These are phyloP conservation scores for Phocides pigmalion DNA, from an alignment of 1,140 invertebrate species.

Conservation along the genomic window DNA sequence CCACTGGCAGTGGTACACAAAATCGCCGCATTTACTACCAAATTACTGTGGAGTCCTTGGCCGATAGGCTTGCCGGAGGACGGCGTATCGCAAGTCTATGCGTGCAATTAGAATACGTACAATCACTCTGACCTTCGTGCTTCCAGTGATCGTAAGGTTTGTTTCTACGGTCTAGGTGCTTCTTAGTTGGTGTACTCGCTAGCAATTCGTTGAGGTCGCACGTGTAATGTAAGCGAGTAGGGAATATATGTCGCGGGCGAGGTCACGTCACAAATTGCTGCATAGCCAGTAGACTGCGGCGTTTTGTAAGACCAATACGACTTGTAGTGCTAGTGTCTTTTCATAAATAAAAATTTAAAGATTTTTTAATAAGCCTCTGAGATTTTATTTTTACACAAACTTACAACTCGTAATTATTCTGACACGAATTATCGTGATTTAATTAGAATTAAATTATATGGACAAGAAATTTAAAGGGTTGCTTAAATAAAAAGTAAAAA, in stretches of 20 bases:
- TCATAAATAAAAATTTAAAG: conserved; percentile 27
- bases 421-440: too few species aligned
- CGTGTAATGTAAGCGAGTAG: conserved; percentile 50
- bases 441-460: too few species aligned
- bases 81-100: conserved; percentile 58
- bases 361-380: too few species aligned
- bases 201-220: conserved; percentile 37
- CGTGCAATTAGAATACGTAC: conserved; percentile 61
- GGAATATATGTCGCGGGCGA: conserved; percentile 60
- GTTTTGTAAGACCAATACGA: conserved; percentile 71
- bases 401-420: too few species aligned
- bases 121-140: conserved; percentile 49
- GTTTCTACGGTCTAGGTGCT: conserved; percentile 34
- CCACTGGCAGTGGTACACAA: conserved; percentile 70
- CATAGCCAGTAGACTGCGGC: conserved; percentile 77
- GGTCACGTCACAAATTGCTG: conserved; percentile 75
- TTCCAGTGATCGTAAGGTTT: conserved; percentile 5
- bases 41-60: conserved; percentile 71
- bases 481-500: too few species aligned
- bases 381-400: too few species aligned
- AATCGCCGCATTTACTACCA: conserved; percentile 43
- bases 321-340: conserved; percentile 30
- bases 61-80: conserved; percentile 73
- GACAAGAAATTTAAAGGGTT: too few species aligned
- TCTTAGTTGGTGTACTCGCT: conserved; percentile 35